phyloP scores from a whole-genome alignment of 2,797 vertebrate species.

The Melanotaenia parkinsoni region DNA sequence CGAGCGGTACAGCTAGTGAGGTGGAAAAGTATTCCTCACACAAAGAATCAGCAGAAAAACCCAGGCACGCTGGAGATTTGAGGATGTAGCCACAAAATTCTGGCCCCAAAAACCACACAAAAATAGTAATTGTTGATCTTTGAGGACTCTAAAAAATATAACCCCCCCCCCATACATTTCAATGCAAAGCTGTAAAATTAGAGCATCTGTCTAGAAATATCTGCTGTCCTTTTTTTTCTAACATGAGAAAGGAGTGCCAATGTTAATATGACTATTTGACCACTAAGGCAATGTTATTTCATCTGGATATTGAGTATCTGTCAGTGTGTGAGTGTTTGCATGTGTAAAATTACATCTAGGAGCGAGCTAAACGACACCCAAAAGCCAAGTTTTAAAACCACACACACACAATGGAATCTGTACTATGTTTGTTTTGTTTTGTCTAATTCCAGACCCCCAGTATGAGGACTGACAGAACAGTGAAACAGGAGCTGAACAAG shows the following conservation, averaged over 20 bases:
- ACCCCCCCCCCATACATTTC: constrained; percentile 35
- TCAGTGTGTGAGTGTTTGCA: constrained; percentile 40
- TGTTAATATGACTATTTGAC: constrained; percentile 63
- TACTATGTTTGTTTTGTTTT: constrained; percentile 70
- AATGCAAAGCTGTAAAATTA: constrained; percentile 64
- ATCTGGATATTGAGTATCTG: constrained; percentile 70
- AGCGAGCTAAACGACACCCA: constrained; percentile 45
- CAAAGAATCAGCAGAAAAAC: constrained; percentile 57
- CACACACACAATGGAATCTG: constrained; percentile 74
- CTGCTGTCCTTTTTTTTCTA: constrained; percentile 61
- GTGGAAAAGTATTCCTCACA: constrained; percentile 72
- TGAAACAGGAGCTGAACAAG: constrained; percentile 70
- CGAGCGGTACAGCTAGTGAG: constrained; percentile 52
- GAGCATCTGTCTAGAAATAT: constrained; percentile 65
- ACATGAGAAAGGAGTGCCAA: constrained; percentile 57
- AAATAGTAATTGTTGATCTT: constrained; percentile 69
- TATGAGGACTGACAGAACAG: constrained; percentile 64
- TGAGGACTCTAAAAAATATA: constrained; percentile 30
- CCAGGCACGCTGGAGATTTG: constrained; percentile 53
- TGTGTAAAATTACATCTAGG: constrained; percentile 56
- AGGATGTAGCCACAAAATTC: constrained; percentile 61
- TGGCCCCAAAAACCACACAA: constrained; percentile 50
- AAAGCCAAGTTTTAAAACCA: constrained; percentile 58
- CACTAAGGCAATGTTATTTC: constrained; percentile 70
- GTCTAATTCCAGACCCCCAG: constrained; percentile 74